Base-by-base conservation (phyloP, 2,888 invertebrate genomes). In the Euzophera pinguis region DNA sequence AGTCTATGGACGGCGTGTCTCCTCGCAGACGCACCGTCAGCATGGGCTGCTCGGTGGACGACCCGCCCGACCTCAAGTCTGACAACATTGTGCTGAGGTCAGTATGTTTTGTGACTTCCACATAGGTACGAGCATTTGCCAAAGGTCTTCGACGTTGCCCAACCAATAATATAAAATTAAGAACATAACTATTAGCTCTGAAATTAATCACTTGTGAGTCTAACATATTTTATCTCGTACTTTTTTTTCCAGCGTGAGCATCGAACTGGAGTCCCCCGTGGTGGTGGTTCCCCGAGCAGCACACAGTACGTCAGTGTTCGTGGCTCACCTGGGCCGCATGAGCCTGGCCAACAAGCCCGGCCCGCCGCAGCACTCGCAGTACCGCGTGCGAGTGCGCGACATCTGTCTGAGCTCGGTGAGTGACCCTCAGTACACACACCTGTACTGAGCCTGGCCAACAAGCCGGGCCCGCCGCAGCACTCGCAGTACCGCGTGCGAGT, bases 251-350 rank as follows among this genome's bases (percentile, higher is more conserved):
- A 94, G 94, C 54, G 86, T 98, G 56, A 95, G 95, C 77, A 91
- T 98, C 48, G 92, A 96, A 57, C 89, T 98, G 65, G 96, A 98
- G 78, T 97, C 97, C 49, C 99, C 99, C 0, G 97, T 98, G 41
- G 92, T 98, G 61, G 95, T 98, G 54, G 83, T 98, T 51, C 98
- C 98, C 0, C 92, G 96, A 58, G 92, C 93, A 8, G 92, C 94
- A 29, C 92, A 92, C 62, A 97, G 97, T 78, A 73, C 93, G 9
- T 94, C 97, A 74, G 97, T 98, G 50, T 92, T 98, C 64, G 96
- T 98, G 38, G 97, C 97, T 12, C 98, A 98, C 91, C 92, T 99
- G 60, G 98, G 98, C 37, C 95, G 96, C 76, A 98, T 98, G 78
- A 93, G 94, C 22, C 87, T 93, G 17, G 38, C 70, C 79, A 84